Base-by-base conservation (phyloP, 2,888 invertebrate species). In the Clunio marinus region DNA sequence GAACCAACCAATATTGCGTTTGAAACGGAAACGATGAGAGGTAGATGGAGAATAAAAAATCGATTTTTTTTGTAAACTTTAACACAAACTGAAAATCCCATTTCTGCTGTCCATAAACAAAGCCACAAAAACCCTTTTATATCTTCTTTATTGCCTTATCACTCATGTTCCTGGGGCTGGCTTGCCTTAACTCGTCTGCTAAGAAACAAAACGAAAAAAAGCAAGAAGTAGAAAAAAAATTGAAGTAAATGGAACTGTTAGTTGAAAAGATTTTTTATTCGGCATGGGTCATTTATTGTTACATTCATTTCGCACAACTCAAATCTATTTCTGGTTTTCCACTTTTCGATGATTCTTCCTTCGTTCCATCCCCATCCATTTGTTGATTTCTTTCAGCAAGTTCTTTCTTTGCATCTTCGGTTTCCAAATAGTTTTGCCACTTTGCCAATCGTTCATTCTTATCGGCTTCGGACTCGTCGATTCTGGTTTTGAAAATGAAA, bases 381-480 rank as follows among this genome's bases (percentile, higher is more conserved):
- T 63, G 65, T 45, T 65, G 65, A 32, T 63, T 63, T 51, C 57
- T 37, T 57, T 58, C 35, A 22, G 66, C 27, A 10, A 32, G 28
- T 28, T 66, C 66, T 46, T 51, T 63, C 20, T 63, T 28, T 15
- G 55, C 28, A 1, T 84, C 85, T 35, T 83, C 85, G 2, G 80
- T 80, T 71, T 89, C 88, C 73, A 95, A 80, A 79, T 86, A 94
- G 73, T 89, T 84, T 73, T 89, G 90, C 96, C 97, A 99, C 72
- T 92, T 89, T 60, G 87, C 84, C 69, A 96, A 80, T 70, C 98
- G 83, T 70, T 89, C 85, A 71, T 86, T 85, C 25, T 88, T 85
- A 76, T 96, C 91, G 59, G 89, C 88, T 75, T 93, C 94, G 0
- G 96, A 94, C 81, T 98, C 98, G 67, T 86, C 86, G 74, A 96